phyloP scores from a whole-genome alignment of 2,113 vertebrate species.

The Bothrops jararaca region DNA sequence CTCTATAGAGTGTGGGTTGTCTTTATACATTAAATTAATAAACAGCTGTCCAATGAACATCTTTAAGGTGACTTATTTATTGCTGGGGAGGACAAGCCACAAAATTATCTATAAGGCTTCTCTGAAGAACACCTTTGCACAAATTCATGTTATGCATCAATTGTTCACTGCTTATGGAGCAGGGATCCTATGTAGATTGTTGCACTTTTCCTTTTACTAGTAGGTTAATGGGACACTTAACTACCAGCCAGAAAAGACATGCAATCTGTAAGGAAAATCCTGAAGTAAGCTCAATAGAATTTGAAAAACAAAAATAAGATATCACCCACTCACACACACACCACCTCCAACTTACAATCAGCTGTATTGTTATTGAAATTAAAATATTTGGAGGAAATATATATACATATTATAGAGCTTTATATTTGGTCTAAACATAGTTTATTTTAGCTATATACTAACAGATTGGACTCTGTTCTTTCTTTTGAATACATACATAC shows the following conservation, averaged over 20 bases:
- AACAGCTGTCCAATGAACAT: neutral
- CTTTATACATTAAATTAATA: neutral
- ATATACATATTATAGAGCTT: slow-evolving; percentile 21
- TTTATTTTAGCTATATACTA: neutral
- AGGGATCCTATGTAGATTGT: neutral
- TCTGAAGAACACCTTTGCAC: neutral
- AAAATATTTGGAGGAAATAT: slow-evolving; percentile 34
- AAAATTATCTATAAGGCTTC: neutral
- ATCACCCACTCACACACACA: neutral
- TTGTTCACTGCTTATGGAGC: neutral
- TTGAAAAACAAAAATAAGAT: neutral
- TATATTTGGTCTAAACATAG: slow-evolving; percentile 39
- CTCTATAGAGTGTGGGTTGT: neutral
- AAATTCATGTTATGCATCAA: neutral
- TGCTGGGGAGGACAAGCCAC: neutral
- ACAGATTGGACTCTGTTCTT: neutral
- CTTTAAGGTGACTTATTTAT: neutral
- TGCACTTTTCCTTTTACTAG: neutral
- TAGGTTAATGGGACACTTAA: neutral
- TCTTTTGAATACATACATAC: neutral
- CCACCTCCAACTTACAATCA: neutral
- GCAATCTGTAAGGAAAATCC: neutral
- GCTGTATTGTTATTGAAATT: slow-evolving; percentile 39
- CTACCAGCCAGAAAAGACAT: neutral
- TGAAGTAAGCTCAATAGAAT: neutral